Evolutionary conservation across 2,113 vertebrate species (phyloP).

Genomic region (Ellobius talpinus): DNA sequence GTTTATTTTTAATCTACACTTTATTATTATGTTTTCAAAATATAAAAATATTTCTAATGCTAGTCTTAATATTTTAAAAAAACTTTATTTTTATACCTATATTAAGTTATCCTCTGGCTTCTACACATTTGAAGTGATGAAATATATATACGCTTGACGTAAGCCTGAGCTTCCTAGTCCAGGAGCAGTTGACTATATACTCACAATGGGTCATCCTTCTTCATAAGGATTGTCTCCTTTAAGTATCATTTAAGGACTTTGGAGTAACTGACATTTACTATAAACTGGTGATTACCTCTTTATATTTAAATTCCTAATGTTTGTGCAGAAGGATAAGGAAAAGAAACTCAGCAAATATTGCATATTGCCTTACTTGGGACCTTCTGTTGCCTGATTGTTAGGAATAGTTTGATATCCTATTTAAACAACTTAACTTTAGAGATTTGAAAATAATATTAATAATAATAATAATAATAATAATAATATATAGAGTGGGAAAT

Average conservation of each 20-base stretch:
- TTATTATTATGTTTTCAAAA: constrained; percentile 31
- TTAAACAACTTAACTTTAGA: neutral
- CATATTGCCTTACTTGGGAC: neutral
- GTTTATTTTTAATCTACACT: neutral
- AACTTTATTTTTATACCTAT: neutral
- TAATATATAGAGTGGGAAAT: neutral
- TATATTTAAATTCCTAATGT: neutral
- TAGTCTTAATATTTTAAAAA: neutral
- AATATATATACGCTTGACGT: neutral
- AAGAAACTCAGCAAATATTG: neutral
- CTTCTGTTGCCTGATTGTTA: neutral
- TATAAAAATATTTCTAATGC: neutral
- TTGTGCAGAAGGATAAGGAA: neutral
- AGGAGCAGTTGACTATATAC: neutral
- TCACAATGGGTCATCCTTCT: neutral
- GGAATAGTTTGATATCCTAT: neutral
- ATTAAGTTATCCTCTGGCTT: neutral
- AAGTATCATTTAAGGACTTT: neutral
- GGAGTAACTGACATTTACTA: neutral
- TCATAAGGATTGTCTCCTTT: neutral
- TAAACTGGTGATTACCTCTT: neutral
- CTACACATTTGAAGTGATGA: neutral
- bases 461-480: neutral
- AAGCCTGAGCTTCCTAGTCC: neutral
- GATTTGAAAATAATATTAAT: too few species aligned